Evolutionary conservation across 2,888 invertebrate genomes (phyloP).

Genomic region (Dasysyrphus tricinctus): DNA sequence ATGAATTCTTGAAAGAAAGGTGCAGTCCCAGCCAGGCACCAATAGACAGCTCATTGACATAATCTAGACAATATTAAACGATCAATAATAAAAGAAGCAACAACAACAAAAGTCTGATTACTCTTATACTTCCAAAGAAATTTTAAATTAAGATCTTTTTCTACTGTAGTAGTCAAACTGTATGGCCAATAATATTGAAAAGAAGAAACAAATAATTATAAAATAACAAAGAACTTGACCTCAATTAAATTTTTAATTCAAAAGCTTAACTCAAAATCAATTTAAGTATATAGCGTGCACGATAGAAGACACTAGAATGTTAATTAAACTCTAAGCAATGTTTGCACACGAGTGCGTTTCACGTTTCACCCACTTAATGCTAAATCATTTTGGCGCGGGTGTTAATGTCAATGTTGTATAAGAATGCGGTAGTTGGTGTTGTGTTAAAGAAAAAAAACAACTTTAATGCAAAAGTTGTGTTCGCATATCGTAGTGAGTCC

Average conservation of each 20-base stretch:
- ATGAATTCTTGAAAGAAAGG: conserved; percentile 61
- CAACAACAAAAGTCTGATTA: conserved; percentile 27
- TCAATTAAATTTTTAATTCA: conserved; percentile 18
- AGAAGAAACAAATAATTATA: not conserved
- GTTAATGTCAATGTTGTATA: conserved; percentile 44
- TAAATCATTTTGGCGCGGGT: conserved; percentile 41
- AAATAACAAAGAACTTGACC: conserved; percentile 8
- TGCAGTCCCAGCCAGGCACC: conserved; percentile 51
- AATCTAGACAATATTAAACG: conserved; percentile 38
- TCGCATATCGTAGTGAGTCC: conserved; percentile 22
- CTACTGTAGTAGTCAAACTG: not conserved
- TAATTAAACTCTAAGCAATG: conserved; percentile 39
- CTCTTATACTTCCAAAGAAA: conserved; percentile 43
- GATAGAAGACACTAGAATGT: conserved; percentile 36
- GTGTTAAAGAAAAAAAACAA: not conserved
- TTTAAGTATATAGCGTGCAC: conserved; percentile 5
- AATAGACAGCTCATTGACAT: conserved; percentile 47
- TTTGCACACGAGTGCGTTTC: conserved; percentile 47
- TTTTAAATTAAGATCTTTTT: conserved; percentile 26
- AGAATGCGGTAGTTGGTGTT: conserved; percentile 58
- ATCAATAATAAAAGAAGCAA: conserved; percentile 56
- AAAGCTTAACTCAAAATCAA: conserved; percentile 31
- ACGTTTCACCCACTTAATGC: conserved; percentile 46
- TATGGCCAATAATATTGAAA: conserved; percentile 10
- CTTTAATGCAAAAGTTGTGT: conserved; percentile 21